Base-by-base conservation (phyloP, 2,888 invertebrate genomes). In the Psylliodes chrysocephalus region DNA sequence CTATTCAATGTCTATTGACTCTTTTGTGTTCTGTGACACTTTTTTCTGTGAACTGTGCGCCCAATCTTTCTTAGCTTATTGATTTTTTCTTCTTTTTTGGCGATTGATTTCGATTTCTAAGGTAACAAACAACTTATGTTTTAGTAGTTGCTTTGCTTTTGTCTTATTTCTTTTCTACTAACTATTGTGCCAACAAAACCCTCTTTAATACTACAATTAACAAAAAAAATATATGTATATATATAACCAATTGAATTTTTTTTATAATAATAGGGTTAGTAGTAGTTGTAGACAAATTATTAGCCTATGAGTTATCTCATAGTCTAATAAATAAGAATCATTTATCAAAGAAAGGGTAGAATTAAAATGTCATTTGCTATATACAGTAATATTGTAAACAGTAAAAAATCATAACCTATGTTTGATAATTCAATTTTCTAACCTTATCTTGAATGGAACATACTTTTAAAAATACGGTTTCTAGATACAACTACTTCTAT, bases 51-150 rank as follows among this genome's bases (percentile, higher is more conserved):
- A 65, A 68, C 70, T 71, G 67, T 71, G 71, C 56, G 60, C 38
- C 60, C 60, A 60, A 63, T 63, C 66, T 67, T 69, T 61, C 65
- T 69, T 64, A 63, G 67, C 71, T 71, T 71, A 73, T 71, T 72
- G 73, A 73, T 73, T 71, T 72, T 68, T 72, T 70, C 65, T 69
- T 69, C 68, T 71, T 69, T 73, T 73, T 71, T 67, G 70, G 67
- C 66, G 67, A 70, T 71, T 70, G 70, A 70, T 70, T 71, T 71
- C 68, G 66, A 69, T 67, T 68, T 70, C 63, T 35, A 69, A 69
- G 69, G 69, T 69, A 71, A 69, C 61, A 64, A 59, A 57, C 56
- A 53, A 65, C 19, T 65, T 44, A 57, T 65, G 53, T 65, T 64
- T 55, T 64, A 54, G 59, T 64, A 59, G 64, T 42, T 49, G 59